Percentiles rank a stretch among this genome's conserved stretches.
These are phyloP conservation scores for Bombus superbus DNA, from an alignment of 1,140 invertebrate species.

Conservation along the genomic window DNA sequence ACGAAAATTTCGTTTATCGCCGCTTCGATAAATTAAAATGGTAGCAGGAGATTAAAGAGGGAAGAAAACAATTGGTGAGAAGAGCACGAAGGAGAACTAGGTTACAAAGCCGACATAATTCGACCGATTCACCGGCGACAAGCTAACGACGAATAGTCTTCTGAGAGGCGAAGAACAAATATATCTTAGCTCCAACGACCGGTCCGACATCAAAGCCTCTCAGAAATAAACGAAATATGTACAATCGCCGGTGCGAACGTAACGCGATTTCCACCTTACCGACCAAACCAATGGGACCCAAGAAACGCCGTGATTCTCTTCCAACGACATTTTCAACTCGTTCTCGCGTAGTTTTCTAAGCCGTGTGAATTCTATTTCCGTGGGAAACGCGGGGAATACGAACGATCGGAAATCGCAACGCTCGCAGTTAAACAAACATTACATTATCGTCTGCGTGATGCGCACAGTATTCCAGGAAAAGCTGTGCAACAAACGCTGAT, in stretches of 20 bases:
- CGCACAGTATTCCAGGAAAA: no score
- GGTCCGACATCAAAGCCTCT: neutral
- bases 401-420: no score
- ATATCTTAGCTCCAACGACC: neutral
- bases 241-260: neutral
- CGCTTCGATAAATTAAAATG: no score
- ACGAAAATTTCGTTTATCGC: no score
- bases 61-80: neutral
- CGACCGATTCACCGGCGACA: neutral
- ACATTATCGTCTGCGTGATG: no score
- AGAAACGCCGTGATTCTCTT: no score
- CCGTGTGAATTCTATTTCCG: neutral
- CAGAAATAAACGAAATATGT: constrained; percentile 5
- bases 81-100: neutral
- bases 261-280: neutral
- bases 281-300: no score
- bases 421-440: no score
- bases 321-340: neutral
- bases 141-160: no score
- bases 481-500: no score
- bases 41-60: neutral
- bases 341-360: neutral
- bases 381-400: no score
- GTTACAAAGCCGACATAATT: neutral
- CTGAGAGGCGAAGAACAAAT: neutral